Conservation (phyloP, 2,888 invertebrate genomes). For the Ophioninae sp. region DNA sequence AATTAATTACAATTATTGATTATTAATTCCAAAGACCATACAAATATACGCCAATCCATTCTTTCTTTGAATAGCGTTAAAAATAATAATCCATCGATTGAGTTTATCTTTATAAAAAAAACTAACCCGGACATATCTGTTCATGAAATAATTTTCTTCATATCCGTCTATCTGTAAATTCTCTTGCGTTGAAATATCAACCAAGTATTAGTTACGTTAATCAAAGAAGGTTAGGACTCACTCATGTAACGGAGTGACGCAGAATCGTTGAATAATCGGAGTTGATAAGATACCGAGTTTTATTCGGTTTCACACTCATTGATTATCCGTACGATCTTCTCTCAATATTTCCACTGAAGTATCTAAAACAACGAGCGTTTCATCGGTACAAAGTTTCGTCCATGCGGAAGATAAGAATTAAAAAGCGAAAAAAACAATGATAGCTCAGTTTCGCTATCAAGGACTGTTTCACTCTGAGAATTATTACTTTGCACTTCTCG, state of each 20-base stretch:
- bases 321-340: not conserved
- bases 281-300: not conserved
- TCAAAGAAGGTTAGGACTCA: not conserved
- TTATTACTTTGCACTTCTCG: not conserved
- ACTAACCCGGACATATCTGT: not conserved
- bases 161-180: not conserved
- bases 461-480: not conserved
- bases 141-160: not conserved
- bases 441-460: not conserved
- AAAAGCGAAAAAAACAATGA: not conserved
- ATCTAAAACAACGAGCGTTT: not conserved
- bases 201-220: not conserved
- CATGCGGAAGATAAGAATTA: not conserved
- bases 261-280: not conserved
- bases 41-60: too few species aligned
- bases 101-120: not conserved
- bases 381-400: not conserved
- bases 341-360: not conserved
- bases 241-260: not conserved
- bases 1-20: too few species aligned
- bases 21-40: too few species aligned
- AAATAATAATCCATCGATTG: not conserved
- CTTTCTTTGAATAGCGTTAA: not conserved
- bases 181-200: not conserved
- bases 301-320: not conserved